Percentiles rank a stretch among this genome's conserved stretches.
These are phyloP conservation scores for Leucophenga montana DNA, from an alignment of 2,888 invertebrate genomes.

Conservation along the genomic window DNA sequence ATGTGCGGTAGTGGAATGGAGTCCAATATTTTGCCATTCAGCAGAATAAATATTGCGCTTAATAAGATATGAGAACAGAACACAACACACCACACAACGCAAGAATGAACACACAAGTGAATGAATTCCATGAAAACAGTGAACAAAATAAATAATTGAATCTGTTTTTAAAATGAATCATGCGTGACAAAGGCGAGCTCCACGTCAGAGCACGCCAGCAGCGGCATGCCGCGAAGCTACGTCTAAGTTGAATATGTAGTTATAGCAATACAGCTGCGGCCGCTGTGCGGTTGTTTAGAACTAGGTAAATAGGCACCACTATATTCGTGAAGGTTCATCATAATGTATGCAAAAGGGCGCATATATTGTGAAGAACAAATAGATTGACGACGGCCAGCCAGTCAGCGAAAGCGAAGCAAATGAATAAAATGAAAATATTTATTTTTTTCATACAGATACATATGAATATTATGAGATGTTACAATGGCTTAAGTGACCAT, in stretches of 20 bases:
- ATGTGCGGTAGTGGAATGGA: neutral
- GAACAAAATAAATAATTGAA: conserved; percentile 58
- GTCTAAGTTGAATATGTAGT: no score
- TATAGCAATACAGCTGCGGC: conserved; percentile 35
- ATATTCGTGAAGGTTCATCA: neutral
- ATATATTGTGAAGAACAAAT: neutral
- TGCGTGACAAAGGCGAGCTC: conserved; percentile 43
- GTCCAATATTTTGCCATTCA: neutral
- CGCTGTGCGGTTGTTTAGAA: no score
- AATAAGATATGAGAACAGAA: neutral
- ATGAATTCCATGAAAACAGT: conserved; percentile 24
- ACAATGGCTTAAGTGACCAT: no score
- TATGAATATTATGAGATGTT: no score
- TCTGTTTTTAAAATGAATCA: conserved; percentile 56
- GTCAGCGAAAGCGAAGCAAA: neutral
- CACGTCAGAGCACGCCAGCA: neutral
- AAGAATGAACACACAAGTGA: neutral
- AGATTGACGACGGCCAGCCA: neutral
- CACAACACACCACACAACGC: conserved; percentile 28
- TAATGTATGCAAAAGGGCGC: no score
- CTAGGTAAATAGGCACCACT: no score
- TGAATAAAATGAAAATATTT: no score
- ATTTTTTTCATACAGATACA: no score
- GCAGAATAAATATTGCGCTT: no score
- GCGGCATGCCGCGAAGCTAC: conserved; percentile 20